Evolutionary conservation across 2,888 invertebrate genomes (phyloP).

Genomic region (Alsophila aescularia): DNA sequence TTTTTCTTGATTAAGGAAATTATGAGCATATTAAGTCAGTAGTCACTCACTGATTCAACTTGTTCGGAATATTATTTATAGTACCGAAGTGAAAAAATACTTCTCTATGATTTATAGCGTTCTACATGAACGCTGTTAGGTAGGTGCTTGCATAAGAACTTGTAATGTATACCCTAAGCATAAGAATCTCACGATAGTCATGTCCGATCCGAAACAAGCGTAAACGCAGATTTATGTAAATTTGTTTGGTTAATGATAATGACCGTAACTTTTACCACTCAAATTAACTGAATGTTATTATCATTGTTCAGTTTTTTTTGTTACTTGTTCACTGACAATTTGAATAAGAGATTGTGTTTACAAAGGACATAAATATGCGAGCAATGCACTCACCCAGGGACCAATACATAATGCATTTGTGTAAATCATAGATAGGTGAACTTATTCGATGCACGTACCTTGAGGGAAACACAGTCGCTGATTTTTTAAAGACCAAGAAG

Average conservation of each 20-base stretch:
- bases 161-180: not conserved
- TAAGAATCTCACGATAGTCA: not conserved
- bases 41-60: too few species aligned
- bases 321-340: not conserved
- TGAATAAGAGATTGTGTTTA: slow-evolving; percentile 17
- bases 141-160: too few species aligned
- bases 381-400: slow-evolving; percentile 51
- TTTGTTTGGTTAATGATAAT: not conserved
- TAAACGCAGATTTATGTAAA: not conserved
- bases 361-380: slow-evolving; percentile 42
- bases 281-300: too few species aligned
- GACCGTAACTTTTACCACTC: too few species aligned
- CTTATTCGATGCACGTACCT: slow-evolving; percentile 62
- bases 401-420: slow-evolving; percentile 59
- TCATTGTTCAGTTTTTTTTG: not conserved
- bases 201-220: not conserved
- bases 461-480: slow-evolving; percentile 64
- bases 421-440: slow-evolving; percentile 47
- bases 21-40: not conserved
- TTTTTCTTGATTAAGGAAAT: not conserved
- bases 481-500: slow-evolving; percentile 25
- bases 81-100: too few species aligned
- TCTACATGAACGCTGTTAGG: too few species aligned
- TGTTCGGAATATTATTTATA: too few species aligned
- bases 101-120: too few species aligned